Percentiles rank a stretch among this genome's conserved stretches.
Evolutionary conservation across 2,797 vertebrate genomes (phyloP).

Genomic region (Myotis myotis): DNA sequence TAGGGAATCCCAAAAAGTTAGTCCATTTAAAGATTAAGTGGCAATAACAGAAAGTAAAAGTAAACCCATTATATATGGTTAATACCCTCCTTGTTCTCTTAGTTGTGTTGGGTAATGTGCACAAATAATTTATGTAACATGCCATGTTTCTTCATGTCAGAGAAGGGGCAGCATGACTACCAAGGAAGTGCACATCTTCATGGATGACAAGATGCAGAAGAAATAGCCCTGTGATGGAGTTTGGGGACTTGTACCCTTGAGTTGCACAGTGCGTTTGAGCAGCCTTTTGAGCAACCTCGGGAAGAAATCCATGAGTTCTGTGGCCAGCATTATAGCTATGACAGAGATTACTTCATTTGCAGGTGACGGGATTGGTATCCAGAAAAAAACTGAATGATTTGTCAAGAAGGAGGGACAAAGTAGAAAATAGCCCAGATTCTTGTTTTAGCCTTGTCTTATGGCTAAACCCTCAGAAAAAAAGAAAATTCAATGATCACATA

Average conservation of each 20-base stretch:
- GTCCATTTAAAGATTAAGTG: constrained; percentile 59
- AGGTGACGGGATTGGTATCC: background rate
- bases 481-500: background rate
- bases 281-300: background rate
- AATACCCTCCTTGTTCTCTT: background rate
- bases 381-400: background rate
- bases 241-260: background rate
- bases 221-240: background rate
- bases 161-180: background rate
- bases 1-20: background rate
- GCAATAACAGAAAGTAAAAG: constrained; percentile 13
- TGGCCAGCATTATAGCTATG: background rate
- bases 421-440: background rate
- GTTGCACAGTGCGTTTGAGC: background rate
- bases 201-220: background rate
- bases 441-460: background rate
- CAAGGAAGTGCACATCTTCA: background rate
- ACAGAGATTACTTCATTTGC: background rate
- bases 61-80: background rate
- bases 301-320: background rate
- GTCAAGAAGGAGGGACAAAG: background rate
- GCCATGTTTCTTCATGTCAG: background rate
- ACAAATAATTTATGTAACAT: background rate
- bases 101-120: background rate
- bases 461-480: background rate